Evolutionary conservation across 2,113 vertebrate species (phyloP).

Genomic region (Scalopus aquaticus): DNA sequence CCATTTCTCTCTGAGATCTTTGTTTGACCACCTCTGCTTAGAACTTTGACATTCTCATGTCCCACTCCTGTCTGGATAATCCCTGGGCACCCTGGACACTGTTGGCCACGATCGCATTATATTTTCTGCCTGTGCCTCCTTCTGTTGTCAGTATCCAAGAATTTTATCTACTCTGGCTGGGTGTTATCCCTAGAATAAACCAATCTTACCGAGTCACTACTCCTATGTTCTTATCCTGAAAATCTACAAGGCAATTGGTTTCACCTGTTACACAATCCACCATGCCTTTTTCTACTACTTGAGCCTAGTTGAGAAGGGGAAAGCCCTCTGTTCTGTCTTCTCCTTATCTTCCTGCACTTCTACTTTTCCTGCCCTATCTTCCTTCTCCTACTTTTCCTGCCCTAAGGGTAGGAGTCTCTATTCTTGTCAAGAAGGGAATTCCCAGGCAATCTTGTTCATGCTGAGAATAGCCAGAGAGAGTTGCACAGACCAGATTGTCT

Average conservation of each 20-base stretch:
- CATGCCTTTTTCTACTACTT: not conserved
- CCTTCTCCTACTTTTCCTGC: conserved; percentile 8
- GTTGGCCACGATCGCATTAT: not conserved
- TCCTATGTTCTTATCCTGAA: not conserved
- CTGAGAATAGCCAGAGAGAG: conserved; percentile 16
- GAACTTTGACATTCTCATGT: not conserved
- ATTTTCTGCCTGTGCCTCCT: not conserved
- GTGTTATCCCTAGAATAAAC: not conserved
- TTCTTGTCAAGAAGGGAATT: conserved; percentile 17
- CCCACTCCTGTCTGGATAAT: not conserved
- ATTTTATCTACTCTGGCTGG: not conserved
- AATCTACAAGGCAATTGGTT: not conserved
- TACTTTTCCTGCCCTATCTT: conserved; percentile 19
- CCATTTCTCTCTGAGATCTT: not conserved
- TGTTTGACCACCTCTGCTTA: not conserved
- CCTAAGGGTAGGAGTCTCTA: not conserved
- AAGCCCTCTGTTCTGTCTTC: not conserved
- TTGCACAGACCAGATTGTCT: not conserved
- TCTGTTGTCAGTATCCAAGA: not conserved
- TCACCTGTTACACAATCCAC: not conserved
- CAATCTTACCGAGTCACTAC: not conserved
- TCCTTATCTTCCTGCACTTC: no score
- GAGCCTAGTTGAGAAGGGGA: not conserved
- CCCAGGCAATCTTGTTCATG: conserved; percentile 10
- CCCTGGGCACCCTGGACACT: not conserved